Conservation (phyloP, 2,797 vertebrate genomes). For the Lagodon rhomboides region DNA sequence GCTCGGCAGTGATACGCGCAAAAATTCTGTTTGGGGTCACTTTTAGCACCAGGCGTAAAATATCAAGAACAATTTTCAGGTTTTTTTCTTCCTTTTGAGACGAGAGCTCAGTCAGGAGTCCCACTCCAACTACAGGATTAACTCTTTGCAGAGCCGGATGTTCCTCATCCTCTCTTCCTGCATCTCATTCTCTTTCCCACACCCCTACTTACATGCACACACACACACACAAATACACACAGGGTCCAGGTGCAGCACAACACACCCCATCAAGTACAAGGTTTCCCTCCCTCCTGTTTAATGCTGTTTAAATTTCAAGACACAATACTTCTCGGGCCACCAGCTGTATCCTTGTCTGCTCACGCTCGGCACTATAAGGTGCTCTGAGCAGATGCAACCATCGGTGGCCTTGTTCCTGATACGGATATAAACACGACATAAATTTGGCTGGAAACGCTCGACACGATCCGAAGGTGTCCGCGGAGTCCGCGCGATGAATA, state of each 20-base stretch:
- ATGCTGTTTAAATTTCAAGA: conserved; percentile 23
- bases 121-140: neutral
- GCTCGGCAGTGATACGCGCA: neutral
- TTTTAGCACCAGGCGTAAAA: conserved; percentile 3
- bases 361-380: conserved; percentile 11
- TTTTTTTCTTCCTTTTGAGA: neutral
- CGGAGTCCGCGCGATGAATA: neutral
- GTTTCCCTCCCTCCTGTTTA: conserved; percentile 17
- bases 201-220: neutral
- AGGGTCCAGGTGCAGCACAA: conserved; percentile 33
- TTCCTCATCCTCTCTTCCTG: neutral
- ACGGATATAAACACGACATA: neutral
- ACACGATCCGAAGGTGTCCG: neutral
- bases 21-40: conserved; percentile 17
- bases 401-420: neutral
- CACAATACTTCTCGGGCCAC: neutral
- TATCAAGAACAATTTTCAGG: conserved; percentile 8
- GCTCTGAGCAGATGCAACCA: neutral
- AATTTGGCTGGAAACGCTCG: neutral
- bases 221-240: neutral
- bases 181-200: neutral
- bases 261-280: conserved; percentile 24
- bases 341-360: conserved; percentile 30
- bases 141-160: neutral
- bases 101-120: neutral